Percentiles rank a stretch among this genome's conserved stretches.
phyloP scores from a whole-genome alignment of 2,888 invertebrate genomes.

The Sepioteuthis lessoniana region DNA sequence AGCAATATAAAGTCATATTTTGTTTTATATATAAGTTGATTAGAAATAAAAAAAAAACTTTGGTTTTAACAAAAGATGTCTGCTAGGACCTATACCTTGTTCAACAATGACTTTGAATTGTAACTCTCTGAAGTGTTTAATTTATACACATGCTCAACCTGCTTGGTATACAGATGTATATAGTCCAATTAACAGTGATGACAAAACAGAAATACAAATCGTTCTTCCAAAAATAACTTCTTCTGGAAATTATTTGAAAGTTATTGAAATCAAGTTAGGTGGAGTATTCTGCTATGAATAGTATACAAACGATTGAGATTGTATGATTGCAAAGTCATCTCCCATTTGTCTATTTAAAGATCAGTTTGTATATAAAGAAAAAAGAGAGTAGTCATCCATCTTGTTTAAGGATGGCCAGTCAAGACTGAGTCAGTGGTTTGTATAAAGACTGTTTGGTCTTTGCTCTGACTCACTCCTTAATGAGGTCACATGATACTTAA shows the following conservation, averaged over 20 bases:
- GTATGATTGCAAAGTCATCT: neutral
- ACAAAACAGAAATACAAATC: too few species aligned
- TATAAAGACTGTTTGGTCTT: neutral
- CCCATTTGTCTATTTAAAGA: neutral
- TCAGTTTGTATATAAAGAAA: neutral
- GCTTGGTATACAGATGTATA: too few species aligned
- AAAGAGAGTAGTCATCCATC: slow-evolving; percentile 1
- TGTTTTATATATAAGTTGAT: too few species aligned
- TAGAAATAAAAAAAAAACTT: too few species aligned
- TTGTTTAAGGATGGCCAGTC: neutral
- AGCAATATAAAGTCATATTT: too few species aligned
- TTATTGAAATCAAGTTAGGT: neutral
- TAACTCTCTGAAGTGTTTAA: too few species aligned
- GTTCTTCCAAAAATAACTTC: neutral
- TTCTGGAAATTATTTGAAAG: neutral
- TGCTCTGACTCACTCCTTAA: neutral
- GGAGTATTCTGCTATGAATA: neutral
- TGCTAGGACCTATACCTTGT: too few species aligned
- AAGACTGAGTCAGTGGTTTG: neutral
- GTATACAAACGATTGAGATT: neutral
- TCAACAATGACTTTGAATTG: too few species aligned
- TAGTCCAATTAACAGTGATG: too few species aligned
- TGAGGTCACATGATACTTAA: slow-evolving; percentile 33
- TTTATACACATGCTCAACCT: too few species aligned
- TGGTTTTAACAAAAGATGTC: too few species aligned